phyloP scores from a whole-genome alignment of 2,113 vertebrate genomes.

The Dascyllus trimaculatus region DNA sequence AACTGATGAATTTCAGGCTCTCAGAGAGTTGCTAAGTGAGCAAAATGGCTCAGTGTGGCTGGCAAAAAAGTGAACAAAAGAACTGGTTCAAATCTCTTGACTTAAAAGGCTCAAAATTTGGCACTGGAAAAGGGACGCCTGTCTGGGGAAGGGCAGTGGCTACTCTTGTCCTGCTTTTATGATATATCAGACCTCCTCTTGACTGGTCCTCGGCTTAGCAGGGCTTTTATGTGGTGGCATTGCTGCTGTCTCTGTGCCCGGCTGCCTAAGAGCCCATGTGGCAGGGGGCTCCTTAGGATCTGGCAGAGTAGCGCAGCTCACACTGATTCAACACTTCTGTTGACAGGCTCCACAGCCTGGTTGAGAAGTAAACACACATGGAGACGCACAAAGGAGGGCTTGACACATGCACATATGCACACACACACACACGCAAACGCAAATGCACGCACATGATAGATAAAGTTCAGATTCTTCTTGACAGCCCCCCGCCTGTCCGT shows the following conservation, averaged over 20 bases:
- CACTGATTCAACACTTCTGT: conserved; percentile 62
- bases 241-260: conserved; percentile 39
- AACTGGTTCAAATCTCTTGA: conserved; percentile 2
- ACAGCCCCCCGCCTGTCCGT: conserved; percentile 48
- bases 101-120: conserved; percentile 31
- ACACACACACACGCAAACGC: not conserved
- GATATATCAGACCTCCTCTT: conserved; percentile 25
- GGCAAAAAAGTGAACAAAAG: conserved; percentile 16
- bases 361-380: conserved; percentile 35
- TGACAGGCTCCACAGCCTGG: conserved; percentile 38
- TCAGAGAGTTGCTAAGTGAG: not conserved
- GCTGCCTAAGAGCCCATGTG: conserved; percentile 58
- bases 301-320: conserved; percentile 49
- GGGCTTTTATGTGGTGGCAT: conserved; percentile 30
- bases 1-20: not conserved
- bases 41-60: conserved; percentile 7
- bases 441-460: conserved; percentile 56
- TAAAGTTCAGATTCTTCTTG: conserved; percentile 62
- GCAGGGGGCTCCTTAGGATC: conserved; percentile 49
- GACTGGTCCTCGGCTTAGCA: conserved; percentile 40
- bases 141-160: not conserved
- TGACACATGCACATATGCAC: not conserved
- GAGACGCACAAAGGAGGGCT: not conserved
- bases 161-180: conserved; percentile 31
- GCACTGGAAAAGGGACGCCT: conserved; percentile 19